These are phyloP conservation scores for Amphimallon solstitiale DNA, from an alignment of 2,888 invertebrate genomes.

Conservation along the genomic window DNA sequence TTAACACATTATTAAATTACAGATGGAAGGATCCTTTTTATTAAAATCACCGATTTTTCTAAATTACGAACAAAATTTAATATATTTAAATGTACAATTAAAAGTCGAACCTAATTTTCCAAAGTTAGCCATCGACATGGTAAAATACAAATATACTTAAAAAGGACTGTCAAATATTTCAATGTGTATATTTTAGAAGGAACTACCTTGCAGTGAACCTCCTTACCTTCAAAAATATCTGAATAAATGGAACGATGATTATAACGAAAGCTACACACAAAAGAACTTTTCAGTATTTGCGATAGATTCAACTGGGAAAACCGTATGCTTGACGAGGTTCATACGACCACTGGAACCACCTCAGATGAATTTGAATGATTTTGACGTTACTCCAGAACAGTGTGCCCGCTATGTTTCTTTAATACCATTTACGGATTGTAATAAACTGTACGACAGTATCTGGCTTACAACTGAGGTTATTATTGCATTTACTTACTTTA, in stretches of 20 bases:
- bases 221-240: slow-evolving; percentile 65
- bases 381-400: slow-evolving; percentile 62
- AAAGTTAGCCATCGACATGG: slow-evolving; percentile 56
- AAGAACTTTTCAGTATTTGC: slow-evolving; percentile 67
- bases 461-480: slow-evolving; percentile 70
- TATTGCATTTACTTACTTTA: too few relatives aligned
- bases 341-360: slow-evolving; percentile 64
- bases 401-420: slow-evolving; percentile 64
- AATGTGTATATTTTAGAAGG: slow-evolving; percentile 51
- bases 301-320: slow-evolving; percentile 67
- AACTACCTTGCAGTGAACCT: slow-evolving; percentile 65
- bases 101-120: slow-evolving; percentile 55
- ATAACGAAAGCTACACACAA: slow-evolving; percentile 64
- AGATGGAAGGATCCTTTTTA: slow-evolving; percentile 88
- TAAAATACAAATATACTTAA: slow-evolving; percentile 44
- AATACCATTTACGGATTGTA: slow-evolving; percentile 62
- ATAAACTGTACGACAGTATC: slow-evolving; percentile 64
- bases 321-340: slow-evolving; percentile 67
- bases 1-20: slow-evolving; percentile 51
- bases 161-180: neutral
- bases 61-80: slow-evolving; percentile 68
- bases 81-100: slow-evolving; percentile 54
- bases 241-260: slow-evolving; percentile 66
- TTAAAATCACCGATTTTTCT: slow-evolving; percentile 78
- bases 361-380: slow-evolving; percentile 59